Evolutionary conservation across 2,113 vertebrate genomes (phyloP).

Genomic region (human): GRCh38 chr4:4411001-4411500

Average conservation of each 20-base stretch:
- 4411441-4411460: too few relatives aligned
- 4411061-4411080: too few relatives aligned
- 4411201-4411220: not conserved
- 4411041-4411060: too few relatives aligned
- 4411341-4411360: not conserved
- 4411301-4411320: not conserved
- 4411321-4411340: not conserved
- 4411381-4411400: not conserved
- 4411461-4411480: too few relatives aligned
- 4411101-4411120: too few relatives aligned
- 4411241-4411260: not conserved
- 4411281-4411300: not conserved
- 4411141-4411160: too few relatives aligned
- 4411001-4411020: too few relatives aligned
- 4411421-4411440: not conserved
- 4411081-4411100: too few relatives aligned
- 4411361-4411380: not conserved
- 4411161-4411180: not conserved
- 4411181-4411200: not conserved
- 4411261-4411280: not conserved
- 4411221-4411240: not conserved
- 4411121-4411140: too few relatives aligned
- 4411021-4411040: too few relatives aligned
- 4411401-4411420: not conserved
- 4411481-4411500: too few relatives aligned